phyloP scores from a whole-genome alignment of 2,113 vertebrate genomes.

The Vulpes ferrilata region DNA sequence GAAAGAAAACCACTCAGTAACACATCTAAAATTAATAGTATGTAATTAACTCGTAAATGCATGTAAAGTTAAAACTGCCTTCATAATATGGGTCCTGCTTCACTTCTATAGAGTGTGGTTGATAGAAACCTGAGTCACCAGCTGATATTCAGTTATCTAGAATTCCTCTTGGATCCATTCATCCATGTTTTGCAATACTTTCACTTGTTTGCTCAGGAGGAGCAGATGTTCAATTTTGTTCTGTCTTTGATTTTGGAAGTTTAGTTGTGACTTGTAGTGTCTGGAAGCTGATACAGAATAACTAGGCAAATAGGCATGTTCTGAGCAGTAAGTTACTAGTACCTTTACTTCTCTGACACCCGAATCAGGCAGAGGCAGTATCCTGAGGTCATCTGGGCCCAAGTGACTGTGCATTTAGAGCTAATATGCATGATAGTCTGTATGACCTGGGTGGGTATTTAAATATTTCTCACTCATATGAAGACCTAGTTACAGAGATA shows the following conservation, averaged over 20 bases:
- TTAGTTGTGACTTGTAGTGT: neutral
- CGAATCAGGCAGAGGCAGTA: neutral
- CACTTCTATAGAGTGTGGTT: neutral
- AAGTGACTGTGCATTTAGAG: neutral
- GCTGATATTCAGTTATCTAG: neutral
- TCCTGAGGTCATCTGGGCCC: neutral
- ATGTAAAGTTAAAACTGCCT: neutral
- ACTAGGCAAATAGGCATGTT: neutral
- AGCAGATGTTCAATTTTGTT: neutral
- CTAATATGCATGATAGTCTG: neutral
- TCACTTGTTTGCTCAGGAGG: neutral
- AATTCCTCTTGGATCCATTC: neutral
- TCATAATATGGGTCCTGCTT: neutral
- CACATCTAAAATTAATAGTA: neutral
- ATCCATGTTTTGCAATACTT: neutral
- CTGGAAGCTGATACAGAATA: neutral
- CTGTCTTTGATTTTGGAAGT: neutral
- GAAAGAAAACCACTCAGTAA: neutral
- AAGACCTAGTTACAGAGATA: neutral
- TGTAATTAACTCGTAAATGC: neutral
- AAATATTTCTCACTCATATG: neutral
- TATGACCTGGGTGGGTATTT: neutral
- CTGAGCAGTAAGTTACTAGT: neutral
- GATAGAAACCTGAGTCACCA: neutral
- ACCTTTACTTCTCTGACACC: too few species aligned